These are phyloP conservation scores for Myotis daubentonii DNA, from an alignment of 2,797 vertebrate genomes.

Conservation along the genomic window DNA sequence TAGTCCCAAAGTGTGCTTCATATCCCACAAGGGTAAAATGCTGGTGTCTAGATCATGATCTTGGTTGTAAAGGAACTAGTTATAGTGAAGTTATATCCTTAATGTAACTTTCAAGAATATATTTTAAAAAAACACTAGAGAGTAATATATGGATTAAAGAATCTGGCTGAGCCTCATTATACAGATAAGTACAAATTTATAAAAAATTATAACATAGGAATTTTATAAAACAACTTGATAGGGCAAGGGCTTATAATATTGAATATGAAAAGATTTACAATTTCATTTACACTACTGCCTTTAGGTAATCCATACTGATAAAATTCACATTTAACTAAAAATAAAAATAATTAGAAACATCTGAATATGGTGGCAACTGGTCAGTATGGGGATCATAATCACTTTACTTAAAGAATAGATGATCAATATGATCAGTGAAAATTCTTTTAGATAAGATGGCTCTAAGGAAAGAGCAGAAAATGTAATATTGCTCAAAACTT, in stretches of 20 bases:
- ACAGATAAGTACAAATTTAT: conserved; percentile 16
- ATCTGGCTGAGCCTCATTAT: background rate
- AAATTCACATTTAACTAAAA: conserved; percentile 42
- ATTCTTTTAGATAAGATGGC: background rate
- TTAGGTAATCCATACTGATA: background rate
- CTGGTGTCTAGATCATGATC: background rate
- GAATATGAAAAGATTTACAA: background rate
- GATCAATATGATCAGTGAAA: background rate
- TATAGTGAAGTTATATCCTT: background rate
- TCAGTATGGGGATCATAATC: background rate
- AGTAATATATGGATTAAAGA: conserved; percentile 12
- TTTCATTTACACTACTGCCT: background rate
- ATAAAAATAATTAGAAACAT: background rate
- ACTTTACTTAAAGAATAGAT: background rate
- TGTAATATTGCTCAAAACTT: background rate
- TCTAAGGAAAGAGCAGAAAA: background rate
- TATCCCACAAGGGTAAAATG: background rate
- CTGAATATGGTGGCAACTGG: background rate
- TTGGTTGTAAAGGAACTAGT: background rate
- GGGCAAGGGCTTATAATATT: background rate
- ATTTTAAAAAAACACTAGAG: background rate
- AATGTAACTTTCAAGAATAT: conserved; percentile 1
- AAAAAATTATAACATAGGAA: background rate
- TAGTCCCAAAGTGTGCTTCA: background rate
- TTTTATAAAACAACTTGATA: background rate